Evolutionary conservation across 2,797 vertebrate species (phyloP).

Genomic region (Mus spretus): DNA sequence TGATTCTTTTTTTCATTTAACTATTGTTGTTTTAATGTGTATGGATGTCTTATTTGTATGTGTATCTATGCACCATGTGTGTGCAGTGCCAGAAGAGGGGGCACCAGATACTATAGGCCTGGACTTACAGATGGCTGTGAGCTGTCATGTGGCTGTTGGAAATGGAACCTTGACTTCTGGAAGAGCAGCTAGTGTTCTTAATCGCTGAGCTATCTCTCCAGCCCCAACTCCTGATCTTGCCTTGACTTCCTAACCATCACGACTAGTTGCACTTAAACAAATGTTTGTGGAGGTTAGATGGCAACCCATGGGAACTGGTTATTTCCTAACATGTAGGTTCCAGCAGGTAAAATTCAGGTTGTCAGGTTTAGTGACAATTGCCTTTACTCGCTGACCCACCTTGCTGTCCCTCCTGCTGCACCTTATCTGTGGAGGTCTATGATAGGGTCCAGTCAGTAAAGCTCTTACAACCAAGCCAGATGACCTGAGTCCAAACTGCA

Average conservation of each 20-base stretch:
- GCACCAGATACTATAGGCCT: too few relatives aligned
- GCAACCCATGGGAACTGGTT: neutral
- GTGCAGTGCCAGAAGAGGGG: neutral
- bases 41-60: neutral
- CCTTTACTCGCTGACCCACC: neutral
- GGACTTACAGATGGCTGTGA: too few relatives aligned
- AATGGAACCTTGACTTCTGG: neutral
- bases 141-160: neutral
- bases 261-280: neutral
- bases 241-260: neutral
- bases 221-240: neutral
- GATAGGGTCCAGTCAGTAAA: neutral
- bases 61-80: neutral
- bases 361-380: neutral
- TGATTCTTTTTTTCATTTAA: neutral
- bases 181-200: neutral
- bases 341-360: neutral
- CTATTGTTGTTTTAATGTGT: neutral
- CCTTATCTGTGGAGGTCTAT: neutral
- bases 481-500: neutral
- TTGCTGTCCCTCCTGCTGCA: too few relatives aligned
- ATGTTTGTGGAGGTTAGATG: neutral
- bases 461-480: neutral
- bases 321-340: neutral
- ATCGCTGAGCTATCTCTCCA: neutral